phyloP scores from a whole-genome alignment of 2,888 invertebrate genomes.

The Plebejus melissa region DNA sequence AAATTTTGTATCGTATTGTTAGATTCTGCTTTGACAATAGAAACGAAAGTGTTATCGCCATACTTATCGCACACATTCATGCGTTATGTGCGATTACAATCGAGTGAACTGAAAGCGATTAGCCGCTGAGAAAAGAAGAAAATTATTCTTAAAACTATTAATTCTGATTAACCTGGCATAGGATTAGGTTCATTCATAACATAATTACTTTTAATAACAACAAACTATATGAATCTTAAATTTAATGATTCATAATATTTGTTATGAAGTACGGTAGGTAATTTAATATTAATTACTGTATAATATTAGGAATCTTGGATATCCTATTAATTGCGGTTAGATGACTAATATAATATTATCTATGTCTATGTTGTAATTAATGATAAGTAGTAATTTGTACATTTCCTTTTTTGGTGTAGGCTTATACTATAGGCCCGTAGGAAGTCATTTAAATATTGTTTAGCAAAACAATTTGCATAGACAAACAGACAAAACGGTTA shows the following conservation, averaged over 20 bases:
- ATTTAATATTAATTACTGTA: background rate
- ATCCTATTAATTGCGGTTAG: background rate
- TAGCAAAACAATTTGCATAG: background rate
- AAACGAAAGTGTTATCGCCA: conserved; percentile 1
- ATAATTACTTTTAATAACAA: background rate
- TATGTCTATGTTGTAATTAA: background rate
- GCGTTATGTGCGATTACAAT: background rate
- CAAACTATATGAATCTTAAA: background rate
- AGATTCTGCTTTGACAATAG: background rate
- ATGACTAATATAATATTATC: background rate
- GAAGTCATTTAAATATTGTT: background rate
- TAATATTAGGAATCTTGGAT: background rate
- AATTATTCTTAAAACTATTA: background rate
- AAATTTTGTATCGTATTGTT: background rate
- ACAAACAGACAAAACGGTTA: background rate
- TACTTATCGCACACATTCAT: background rate
- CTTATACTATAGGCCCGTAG: background rate
- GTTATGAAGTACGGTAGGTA: background rate
- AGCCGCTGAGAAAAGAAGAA: background rate
- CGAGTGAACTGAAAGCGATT: background rate
- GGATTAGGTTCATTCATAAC: background rate
- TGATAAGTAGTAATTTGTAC: too few relatives aligned
- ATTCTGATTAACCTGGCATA: background rate
- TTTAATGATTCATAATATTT: background rate
- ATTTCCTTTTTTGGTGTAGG: too few relatives aligned